These are phyloP conservation scores for Hypomecis atomaria DNA, from an alignment of 2,888 invertebrate species.

Conservation along the genomic window DNA sequence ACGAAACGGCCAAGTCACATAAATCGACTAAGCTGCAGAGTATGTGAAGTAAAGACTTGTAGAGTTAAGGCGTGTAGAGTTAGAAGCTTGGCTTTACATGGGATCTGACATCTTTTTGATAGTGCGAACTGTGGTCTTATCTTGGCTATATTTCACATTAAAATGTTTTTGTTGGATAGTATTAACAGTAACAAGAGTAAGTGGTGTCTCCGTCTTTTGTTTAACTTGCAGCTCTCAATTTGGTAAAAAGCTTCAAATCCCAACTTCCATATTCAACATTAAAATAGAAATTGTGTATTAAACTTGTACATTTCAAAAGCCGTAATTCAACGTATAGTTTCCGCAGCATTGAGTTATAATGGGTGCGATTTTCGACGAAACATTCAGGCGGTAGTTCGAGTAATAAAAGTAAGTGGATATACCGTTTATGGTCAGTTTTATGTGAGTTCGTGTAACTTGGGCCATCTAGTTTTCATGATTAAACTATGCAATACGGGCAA, in stretches of 20 bases:
- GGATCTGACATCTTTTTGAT: too few relatives aligned
- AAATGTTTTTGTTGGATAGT: too few relatives aligned
- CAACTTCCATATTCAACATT: neutral
- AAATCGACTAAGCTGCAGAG: too few relatives aligned
- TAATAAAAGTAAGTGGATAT: constrained; percentile 75
- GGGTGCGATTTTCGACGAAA: constrained; percentile 44
- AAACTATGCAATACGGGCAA: constrained; percentile 62
- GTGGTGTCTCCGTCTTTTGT: too few relatives aligned
- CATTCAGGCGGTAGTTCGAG: constrained; percentile 57
- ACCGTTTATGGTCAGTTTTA: constrained; percentile 70
- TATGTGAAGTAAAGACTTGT: too few relatives aligned
- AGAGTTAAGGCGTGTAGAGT: too few relatives aligned
- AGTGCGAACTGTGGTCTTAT: too few relatives aligned
- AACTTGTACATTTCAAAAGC: constrained; percentile 17
- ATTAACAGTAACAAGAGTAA: neutral
- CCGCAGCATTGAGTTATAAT: constrained; percentile 58
- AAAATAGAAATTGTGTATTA: constrained; percentile 15
- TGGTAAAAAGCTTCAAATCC: constrained; percentile 11
- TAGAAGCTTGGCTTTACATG: too few relatives aligned
- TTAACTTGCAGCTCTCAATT: neutral
- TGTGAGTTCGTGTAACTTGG: constrained; percentile 62
- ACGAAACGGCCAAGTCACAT: too few relatives aligned
- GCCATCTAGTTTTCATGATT: constrained; percentile 57
- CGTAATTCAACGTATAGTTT: constrained; percentile 29
- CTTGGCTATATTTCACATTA: too few relatives aligned